Evolutionary conservation across 2,797 vertebrate species (phyloP).

Genomic region (Sphenodon punctatus): DNA sequence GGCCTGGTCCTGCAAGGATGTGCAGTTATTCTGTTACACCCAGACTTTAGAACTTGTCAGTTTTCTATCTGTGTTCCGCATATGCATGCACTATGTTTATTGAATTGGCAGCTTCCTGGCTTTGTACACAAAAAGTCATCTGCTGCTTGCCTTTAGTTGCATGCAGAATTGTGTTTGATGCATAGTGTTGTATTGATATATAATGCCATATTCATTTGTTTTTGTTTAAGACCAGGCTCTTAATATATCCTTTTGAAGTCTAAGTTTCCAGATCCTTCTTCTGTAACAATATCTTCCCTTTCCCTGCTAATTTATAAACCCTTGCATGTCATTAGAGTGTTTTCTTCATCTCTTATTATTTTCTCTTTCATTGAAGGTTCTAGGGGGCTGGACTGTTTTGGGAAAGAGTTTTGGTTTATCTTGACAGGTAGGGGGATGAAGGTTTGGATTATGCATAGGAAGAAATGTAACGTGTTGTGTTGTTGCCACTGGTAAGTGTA

Average conservation of each 20-base stretch:
- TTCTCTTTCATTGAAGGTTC: background rate
- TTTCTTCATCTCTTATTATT: background rate
- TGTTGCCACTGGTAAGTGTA: background rate
- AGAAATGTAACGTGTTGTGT: background rate
- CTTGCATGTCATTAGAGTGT: fast-evolving
- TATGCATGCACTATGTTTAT: fast-evolving
- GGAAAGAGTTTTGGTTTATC: background rate
- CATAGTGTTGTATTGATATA: background rate
- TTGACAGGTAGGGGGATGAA: background rate
- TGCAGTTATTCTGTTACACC: too few species aligned
- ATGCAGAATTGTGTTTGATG: background rate
- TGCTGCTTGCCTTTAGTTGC: background rate
- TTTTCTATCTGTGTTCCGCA: background rate
- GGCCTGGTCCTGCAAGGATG: too few species aligned
- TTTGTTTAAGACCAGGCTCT: background rate
- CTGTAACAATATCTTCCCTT: background rate
- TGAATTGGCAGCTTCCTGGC: background rate
- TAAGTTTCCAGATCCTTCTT: background rate
- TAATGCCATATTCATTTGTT: background rate
- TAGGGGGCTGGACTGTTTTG: background rate
- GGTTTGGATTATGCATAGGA: background rate
- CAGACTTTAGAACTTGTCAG: too few species aligned
- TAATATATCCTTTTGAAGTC: background rate
- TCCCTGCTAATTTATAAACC: background rate
- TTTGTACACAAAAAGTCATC: background rate